phyloP scores from a whole-genome alignment of 2,797 vertebrate genomes.

The Neosilurus hyrtlii region DNA sequence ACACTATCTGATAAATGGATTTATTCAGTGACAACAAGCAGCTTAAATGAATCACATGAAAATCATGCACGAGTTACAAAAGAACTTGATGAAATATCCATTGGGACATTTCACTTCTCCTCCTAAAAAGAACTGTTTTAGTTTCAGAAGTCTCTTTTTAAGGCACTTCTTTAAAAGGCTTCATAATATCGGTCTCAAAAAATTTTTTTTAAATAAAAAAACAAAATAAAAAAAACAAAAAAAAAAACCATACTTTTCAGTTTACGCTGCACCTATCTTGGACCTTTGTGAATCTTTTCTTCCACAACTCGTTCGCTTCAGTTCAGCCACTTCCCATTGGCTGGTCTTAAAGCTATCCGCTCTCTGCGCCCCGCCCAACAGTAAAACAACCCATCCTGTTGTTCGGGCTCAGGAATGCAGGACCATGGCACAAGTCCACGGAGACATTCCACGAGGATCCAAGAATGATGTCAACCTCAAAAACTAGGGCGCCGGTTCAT shows the following conservation, averaged over 20 bases:
- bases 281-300: constrained; percentile 4
- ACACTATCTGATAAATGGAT: neutral
- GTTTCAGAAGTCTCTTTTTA: constrained; percentile 14
- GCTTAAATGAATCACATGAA: neutral
- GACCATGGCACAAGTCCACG: constrained; percentile 65
- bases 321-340: constrained; percentile 34
- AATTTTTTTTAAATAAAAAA: no score
- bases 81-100: constrained; percentile 11
- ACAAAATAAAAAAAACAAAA: no score
- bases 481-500: constrained; percentile 45
- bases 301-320: constrained; percentile 2
- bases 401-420: constrained; percentile 68
- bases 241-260: neutral
- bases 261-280: constrained; percentile 1
- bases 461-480: constrained; percentile 64
- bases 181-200: no score
- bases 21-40: constrained; percentile 12
- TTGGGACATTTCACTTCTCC: neutral
- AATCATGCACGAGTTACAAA: neutral
- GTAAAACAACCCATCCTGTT: constrained; percentile 72
- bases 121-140: neutral
- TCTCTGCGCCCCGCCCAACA: constrained; percentile 59
- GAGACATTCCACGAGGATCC: constrained; percentile 70
- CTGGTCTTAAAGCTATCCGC: constrained; percentile 54
- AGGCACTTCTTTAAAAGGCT: neutral